Base-by-base conservation (phyloP, 2,113 vertebrate species). In the Cynopterus brachyotis region DNA sequence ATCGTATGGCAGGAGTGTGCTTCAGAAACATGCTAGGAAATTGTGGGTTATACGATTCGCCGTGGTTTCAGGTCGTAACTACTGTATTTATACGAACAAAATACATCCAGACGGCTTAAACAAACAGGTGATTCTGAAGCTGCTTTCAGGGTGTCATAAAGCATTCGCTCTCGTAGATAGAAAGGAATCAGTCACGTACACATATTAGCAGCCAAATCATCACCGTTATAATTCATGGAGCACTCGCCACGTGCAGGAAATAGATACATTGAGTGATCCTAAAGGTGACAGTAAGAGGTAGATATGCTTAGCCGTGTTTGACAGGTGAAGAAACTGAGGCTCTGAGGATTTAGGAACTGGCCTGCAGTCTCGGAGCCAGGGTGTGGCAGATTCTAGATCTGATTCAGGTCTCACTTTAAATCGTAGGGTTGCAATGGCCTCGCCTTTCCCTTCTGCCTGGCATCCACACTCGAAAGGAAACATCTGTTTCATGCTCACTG, bases 101-200 rank as follows among this genome's bases (percentile, higher is more conserved):
- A 70, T 8, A 60, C 37, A 47, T 50, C 7, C 47, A 83, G 75
- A 67, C 15, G 47, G 20, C 28, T 22, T 9, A 60, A 64, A 76
- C 17, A 19, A 69, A 42, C 26, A 53, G n/a, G 3, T 12, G 26
- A 32, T 17, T 28, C 28, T n/a, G 30, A 47, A 79, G 2, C 20
- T 90, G 10, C 47, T 66, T 79, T 55, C 35, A 42, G 37, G 6
- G 17, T 30, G 24, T 60, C 13, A 45, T 1, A 9, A 6, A 47
- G 30, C 28, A 47, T 90, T 59, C 42, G 11, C 6, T 82, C 12
- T 78, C 62, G 24, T 15, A 8, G 64, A 17, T 8, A 50, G 42
- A 95, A 76, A 84, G 82, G 47, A 90, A 35, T 81, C 62, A 67
- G 35, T 66, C n/a, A 1, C 5, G 15, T 40, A 67, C 90, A 73